Percentiles rank a stretch among this genome's conserved stretches.
phyloP scores from a whole-genome alignment of 2,113 vertebrate species.

The Chlamydotis undulata region DNA sequence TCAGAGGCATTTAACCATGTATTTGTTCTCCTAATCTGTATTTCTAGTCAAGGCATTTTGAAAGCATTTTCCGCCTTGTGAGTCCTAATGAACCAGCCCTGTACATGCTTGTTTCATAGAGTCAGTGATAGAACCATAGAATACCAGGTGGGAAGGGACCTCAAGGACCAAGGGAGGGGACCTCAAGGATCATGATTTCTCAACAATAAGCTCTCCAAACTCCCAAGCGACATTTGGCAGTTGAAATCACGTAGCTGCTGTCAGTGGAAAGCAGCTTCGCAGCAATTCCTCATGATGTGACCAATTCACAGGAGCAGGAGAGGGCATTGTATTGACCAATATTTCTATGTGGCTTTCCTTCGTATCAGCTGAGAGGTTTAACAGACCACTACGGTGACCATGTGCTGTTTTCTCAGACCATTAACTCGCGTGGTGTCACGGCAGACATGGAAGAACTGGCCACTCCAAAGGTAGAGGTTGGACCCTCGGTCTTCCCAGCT shows the following conservation, averaged over 20 bases:
- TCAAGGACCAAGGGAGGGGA: neutral
- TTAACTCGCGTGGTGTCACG: neutral
- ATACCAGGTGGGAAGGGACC: neutral
- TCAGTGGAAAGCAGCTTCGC: neutral
- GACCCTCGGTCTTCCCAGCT: neutral
- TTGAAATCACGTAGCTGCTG: neutral
- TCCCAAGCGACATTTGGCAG: neutral
- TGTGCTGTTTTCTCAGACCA: fast-evolving
- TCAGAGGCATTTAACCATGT: neutral
- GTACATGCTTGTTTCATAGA: neutral
- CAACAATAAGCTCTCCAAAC: fast-evolving
- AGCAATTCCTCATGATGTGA: fast-evolving
- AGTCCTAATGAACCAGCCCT: neutral
- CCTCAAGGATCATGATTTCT: neutral
- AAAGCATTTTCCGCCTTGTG: neutral
- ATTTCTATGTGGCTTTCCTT: neutral
- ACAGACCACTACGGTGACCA: fast-evolving
- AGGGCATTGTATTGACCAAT: neutral
- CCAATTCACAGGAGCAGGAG: neutral
- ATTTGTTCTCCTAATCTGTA: neutral
- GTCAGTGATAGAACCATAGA: neutral
- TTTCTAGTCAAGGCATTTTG: neutral
- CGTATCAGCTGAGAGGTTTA: neutral
- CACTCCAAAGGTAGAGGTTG: neutral
- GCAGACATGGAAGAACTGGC: neutral